These are phyloP conservation scores for Leptogaster cylindrica DNA, from an alignment of 2,888 invertebrate species.

Conservation along the genomic window DNA sequence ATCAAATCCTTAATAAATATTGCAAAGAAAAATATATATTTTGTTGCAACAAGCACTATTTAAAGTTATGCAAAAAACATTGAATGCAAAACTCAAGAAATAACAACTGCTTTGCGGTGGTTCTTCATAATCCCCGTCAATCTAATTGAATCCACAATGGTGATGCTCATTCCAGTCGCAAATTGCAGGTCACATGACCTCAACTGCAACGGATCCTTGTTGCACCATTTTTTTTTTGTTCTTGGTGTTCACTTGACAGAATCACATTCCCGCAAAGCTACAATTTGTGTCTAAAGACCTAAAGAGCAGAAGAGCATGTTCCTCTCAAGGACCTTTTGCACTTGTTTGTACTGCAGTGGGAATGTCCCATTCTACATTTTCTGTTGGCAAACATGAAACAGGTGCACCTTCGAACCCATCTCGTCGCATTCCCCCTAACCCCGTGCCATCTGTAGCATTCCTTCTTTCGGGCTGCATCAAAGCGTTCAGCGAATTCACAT, in stretches of 20 bases:
- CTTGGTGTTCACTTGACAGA: constrained; percentile 22
- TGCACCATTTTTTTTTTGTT: constrained; percentile 21
- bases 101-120: too few relatives aligned
- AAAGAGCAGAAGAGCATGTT: constrained; percentile 26
- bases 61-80: too few relatives aligned
- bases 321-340: constrained; percentile 16
- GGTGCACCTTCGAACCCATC: neutral
- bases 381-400: neutral
- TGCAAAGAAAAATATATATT: too few relatives aligned
- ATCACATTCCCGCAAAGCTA: constrained; percentile 12
- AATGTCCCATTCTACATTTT: constrained; percentile 29
- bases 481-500: neutral
- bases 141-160: too few relatives aligned
- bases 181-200: too few relatives aligned
- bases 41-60: too few relatives aligned
- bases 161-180: too few relatives aligned
- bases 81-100: too few relatives aligned
- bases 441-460: too few relatives aligned
- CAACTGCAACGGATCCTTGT: neutral
- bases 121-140: too few relatives aligned
- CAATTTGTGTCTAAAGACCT: constrained; percentile 11
- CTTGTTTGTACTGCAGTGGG: constrained; percentile 10
- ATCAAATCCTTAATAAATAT: too few relatives aligned
- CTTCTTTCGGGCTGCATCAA: neutral
- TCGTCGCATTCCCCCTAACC: too few relatives aligned